phyloP scores from a whole-genome alignment of 2,113 vertebrate genomes.

The Paedocypris sp. region DNA sequence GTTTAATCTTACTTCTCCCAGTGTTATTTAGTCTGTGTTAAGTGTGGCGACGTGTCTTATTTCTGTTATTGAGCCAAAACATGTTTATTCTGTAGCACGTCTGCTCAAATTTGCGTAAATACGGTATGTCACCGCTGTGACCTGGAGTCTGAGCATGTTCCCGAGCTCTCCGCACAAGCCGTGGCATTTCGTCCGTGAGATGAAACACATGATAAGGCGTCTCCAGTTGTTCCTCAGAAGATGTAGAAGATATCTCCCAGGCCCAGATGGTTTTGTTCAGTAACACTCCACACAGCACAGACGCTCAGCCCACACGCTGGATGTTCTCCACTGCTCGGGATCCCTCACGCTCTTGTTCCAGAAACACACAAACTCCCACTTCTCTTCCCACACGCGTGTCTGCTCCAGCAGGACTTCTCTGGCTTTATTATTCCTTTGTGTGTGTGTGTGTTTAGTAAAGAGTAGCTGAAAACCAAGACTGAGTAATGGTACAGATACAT shows the following conservation, averaged over 20 bases:
- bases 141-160: constrained; percentile 2
- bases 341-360: constrained; percentile 25
- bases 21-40: no score
- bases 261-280: constrained; percentile 16
- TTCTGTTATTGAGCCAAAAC: no score
- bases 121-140: background rate
- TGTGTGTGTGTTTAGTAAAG: background rate
- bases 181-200: constrained; percentile 11
- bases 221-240: constrained; percentile 9
- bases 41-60: no score
- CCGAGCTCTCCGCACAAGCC: background rate
- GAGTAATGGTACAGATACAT: no score
- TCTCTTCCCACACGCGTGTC: constrained; percentile 9
- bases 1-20: no score
- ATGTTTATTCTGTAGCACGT: no score
- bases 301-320: constrained; percentile 11
- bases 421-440: constrained; percentile 18
- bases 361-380: constrained; percentile 16
- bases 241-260: constrained; percentile 13
- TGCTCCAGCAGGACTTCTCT: constrained; percentile 21
- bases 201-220: constrained; percentile 17
- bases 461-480: no score
- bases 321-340: constrained; percentile 21
- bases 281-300: background rate
- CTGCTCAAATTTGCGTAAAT: no score